Conservation (phyloP, 2,797 vertebrate species). For the Thaleichthys pacificus region DNA sequence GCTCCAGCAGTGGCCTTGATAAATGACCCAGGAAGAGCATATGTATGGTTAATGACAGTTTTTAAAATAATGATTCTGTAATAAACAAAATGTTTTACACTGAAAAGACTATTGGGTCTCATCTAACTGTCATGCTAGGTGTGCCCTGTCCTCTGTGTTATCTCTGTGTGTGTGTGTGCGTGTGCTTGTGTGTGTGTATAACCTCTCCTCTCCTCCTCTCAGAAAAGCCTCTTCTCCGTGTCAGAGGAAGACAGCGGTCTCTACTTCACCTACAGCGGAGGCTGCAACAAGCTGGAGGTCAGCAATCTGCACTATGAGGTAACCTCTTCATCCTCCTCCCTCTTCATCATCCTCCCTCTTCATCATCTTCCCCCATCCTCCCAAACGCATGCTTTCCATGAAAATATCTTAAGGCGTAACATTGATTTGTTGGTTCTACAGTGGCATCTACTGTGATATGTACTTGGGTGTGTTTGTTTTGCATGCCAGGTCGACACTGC, state of each 20-base stretch:
- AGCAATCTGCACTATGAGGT: conserved; percentile 91
- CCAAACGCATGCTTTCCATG: no score
- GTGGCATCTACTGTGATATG: not conserved
- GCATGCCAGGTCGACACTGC: conserved; percentile 80
- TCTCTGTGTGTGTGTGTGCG: not conserved
- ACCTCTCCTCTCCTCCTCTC: conserved; percentile 1
- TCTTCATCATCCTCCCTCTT: not conserved
- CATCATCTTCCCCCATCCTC: not conserved
- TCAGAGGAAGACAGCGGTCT: conserved; percentile 89
- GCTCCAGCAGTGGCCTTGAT: no score
- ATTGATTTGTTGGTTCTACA: not conserved
- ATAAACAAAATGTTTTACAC: no score
- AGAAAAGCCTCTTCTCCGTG: conserved; percentile 80
- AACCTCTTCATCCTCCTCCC: conserved; percentile 31
- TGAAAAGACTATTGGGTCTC: no score
- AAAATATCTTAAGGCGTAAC: no score
- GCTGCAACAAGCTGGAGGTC: conserved; percentile 86
- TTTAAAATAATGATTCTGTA: no score
- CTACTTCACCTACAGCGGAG: conserved; percentile 93
- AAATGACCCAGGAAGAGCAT: no score
- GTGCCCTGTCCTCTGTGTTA: not conserved
- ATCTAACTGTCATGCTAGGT: no score
- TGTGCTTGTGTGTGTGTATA: not conserved
- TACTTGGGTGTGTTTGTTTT: conserved; percentile 11
- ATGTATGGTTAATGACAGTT: no score